These are phyloP conservation scores for Caenorhabditis sulstoni DNA, from an alignment of 2,888 invertebrate genomes.

Conservation along the genomic window DNA sequence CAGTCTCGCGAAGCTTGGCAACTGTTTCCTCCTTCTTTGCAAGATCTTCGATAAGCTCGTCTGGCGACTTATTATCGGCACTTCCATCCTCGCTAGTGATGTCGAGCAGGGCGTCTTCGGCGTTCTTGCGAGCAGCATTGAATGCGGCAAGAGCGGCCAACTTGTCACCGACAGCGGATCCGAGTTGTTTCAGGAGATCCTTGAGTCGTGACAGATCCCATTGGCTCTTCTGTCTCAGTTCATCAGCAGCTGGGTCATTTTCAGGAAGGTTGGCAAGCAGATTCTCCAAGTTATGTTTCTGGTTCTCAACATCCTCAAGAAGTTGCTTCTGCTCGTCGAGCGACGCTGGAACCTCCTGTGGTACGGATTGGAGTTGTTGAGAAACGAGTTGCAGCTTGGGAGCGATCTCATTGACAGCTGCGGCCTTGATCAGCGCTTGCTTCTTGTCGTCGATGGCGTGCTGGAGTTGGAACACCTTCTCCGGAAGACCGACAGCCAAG, in stretches of 20 bases:
- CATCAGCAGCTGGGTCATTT: constrained; percentile 51
- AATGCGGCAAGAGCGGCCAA: constrained; percentile 38
- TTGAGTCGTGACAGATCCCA: constrained; percentile 58
- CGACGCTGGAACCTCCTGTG: neutral
- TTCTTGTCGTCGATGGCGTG: constrained; percentile 53
- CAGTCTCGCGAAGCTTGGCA: constrained; percentile 49
- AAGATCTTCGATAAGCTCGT: constrained; percentile 6
- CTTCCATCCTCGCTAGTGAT: constrained; percentile 30
- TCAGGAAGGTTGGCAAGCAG: constrained; percentile 51
- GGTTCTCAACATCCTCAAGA: constrained; percentile 4
- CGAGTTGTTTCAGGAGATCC: constrained; percentile 1
- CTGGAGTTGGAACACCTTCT: constrained; percentile 48
- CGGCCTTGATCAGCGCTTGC: constrained; percentile 12
- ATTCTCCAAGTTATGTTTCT: constrained; percentile 55
- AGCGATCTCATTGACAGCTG: constrained; percentile 27
- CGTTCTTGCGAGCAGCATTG: constrained; percentile 62
- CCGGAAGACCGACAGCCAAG: constrained; percentile 44
- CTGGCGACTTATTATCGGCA: constrained; percentile 14
- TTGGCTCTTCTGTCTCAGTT: constrained; percentile 60
- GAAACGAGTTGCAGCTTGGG: constrained; percentile 49
- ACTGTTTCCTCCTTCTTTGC: constrained; percentile 33
- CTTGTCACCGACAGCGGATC: neutral
- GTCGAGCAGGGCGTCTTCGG: constrained; percentile 59
- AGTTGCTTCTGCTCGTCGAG: neutral
- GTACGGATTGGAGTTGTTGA: constrained; percentile 16